Evolutionary conservation across 2,888 invertebrate species (phyloP), one percentile per base, ranked within the genome.

Genomic region (Desoria tigrina): DNA sequence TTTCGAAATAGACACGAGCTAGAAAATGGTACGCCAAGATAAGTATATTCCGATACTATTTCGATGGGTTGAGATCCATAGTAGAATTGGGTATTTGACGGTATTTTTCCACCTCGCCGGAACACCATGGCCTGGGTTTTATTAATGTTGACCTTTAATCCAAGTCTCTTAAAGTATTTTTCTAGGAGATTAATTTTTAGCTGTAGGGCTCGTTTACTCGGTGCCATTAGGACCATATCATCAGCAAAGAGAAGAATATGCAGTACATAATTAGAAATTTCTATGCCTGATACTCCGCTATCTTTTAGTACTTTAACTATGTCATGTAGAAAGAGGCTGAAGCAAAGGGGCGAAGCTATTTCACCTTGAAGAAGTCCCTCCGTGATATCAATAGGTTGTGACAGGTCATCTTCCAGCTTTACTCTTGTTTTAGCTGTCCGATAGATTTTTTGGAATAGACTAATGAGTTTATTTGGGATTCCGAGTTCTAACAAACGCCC

Each of bases 211-310:
- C 23, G 4, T 1, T 42, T 18, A 7, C 2, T 49, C 4, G 21
- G 37, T 18, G 62, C 66, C 2, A 63, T 18, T 7, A 66, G n/a
- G 0, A 54, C 62, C 3, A 66, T 66, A 32, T 66, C 66, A 39
- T 66, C 66, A 1, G 66, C 66, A 54, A 61, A 66, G 1, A 62
- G 42, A 1, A 66, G 55, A 28, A 66, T 42, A 28, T 66, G 54
- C 1, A 62, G 21, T 18, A 6, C n/a, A 6, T 45, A 6, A 21
- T 45, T 21, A 6, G 6, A 3, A 16, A 45, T 6, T 16, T 18
- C 4, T 9, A 21, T n/a, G 6, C 45, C 45, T 45, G 45, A 45
- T 16, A 45, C 4, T 45, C 4, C 9, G 6, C 9, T 45, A 6
- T 21, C 4, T 6, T 45, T 45, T 16, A 45, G 45, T 21, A 9